Percentiles rank a stretch among this genome's conserved stretches.
These are phyloP conservation scores for Apodemus speciosus DNA, from an alignment of 2,113 vertebrate genomes.

Conservation along the genomic window DNA sequence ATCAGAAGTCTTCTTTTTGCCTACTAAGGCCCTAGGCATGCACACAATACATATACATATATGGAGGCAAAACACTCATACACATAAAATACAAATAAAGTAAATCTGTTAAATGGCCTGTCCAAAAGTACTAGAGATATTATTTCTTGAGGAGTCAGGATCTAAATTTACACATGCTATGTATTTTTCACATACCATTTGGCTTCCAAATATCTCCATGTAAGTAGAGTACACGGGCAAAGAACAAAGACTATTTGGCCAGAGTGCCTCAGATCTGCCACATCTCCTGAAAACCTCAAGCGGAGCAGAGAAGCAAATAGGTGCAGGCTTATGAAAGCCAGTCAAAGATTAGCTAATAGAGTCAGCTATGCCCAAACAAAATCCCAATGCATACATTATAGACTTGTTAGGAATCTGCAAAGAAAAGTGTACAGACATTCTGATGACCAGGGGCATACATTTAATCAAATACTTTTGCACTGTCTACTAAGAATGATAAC, in stretches of 20 bases:
- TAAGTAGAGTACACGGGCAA: background rate
- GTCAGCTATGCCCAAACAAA: constrained; percentile 15
- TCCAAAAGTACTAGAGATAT: constrained; percentile 4
- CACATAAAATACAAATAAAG: background rate
- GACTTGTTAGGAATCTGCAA: background rate
- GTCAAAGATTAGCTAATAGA: background rate
- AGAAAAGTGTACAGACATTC: constrained; percentile 1
- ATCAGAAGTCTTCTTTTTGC: background rate
- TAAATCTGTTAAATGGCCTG: background rate
- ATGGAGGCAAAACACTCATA: background rate
- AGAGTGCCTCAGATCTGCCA: background rate
- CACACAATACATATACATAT: background rate
- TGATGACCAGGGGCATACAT: background rate
- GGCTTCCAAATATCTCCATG: constrained; percentile 43
- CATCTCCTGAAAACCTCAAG: background rate
- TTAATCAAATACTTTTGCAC: constrained; percentile 40
- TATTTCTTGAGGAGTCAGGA: constrained; percentile 38
- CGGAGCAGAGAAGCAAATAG: constrained; percentile 3
- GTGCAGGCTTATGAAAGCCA: background rate
- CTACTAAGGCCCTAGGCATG: background rate
- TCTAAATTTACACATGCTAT: constrained; percentile 11
- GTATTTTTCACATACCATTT: constrained; percentile 11
- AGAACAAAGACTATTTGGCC: constrained; percentile 5
- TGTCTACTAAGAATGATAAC: background rate
- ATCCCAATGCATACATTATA: background rate